Conservation (phyloP, 2,888 invertebrate species). For the Lasioglossum leucozonium region DNA sequence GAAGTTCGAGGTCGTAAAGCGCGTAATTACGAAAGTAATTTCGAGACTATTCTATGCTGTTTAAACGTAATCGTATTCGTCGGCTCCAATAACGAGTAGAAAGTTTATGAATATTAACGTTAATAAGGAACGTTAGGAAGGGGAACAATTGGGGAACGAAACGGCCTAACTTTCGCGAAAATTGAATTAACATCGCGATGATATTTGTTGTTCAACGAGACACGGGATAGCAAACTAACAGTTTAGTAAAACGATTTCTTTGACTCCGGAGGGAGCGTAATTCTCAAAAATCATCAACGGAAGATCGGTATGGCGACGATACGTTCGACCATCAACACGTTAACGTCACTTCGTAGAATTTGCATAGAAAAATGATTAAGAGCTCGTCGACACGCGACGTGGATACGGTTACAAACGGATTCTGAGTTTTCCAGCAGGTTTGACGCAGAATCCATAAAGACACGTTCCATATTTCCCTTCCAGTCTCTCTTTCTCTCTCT, state of each 20-base stretch:
- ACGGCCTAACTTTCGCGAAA: constrained; percentile 45
- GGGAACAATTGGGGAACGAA: constrained; percentile 3
- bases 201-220: constrained; percentile 37
- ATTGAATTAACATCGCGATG: constrained; percentile 28
- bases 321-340: background rate
- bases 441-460: constrained; percentile 29
- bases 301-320: background rate
- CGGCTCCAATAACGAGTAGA: constrained; percentile 57
- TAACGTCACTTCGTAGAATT: background rate
- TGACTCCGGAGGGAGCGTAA: too few species aligned
- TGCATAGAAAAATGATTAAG: background rate
- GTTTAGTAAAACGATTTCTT: background rate
- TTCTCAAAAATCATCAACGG: background rate
- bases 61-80: constrained; percentile 27
- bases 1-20: background rate
- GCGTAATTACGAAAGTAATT: constrained; percentile 27
- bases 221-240: too few species aligned
- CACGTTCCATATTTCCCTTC: constrained; percentile 18
- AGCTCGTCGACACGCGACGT: background rate
- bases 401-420: constrained; percentile 18
- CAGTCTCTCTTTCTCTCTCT: background rate
- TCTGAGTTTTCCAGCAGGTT: constrained; percentile 32
- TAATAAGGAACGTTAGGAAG: constrained; percentile 32
- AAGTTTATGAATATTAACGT: constrained; percentile 44
- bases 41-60: constrained; percentile 20